These are phyloP conservation scores for Cathartes aura DNA, from an alignment of 2,113 vertebrate genomes.

Conservation along the genomic window DNA sequence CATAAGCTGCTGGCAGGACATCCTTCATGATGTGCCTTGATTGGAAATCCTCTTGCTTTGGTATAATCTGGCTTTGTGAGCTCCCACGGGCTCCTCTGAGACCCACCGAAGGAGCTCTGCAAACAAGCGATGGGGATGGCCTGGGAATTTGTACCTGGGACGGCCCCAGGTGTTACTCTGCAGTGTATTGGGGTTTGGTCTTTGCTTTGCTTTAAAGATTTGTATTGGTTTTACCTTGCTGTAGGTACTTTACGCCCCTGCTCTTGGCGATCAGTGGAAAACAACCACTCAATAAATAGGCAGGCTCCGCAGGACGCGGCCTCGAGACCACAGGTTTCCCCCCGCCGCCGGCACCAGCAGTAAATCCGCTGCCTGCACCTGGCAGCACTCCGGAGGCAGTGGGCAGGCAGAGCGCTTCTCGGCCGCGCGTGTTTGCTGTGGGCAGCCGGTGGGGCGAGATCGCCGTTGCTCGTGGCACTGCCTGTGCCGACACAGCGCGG, in stretches of 20 bases:
- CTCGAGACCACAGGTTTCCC: too few relatives aligned
- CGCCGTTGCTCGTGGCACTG: background rate
- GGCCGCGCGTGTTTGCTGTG: background rate
- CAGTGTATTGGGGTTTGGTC: background rate
- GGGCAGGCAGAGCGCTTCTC: background rate
- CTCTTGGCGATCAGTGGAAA: background rate
- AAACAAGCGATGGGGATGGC: rapidly evolving
- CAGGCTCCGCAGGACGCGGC: background rate
- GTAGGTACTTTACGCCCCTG: too few relatives aligned
- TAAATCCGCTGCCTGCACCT: background rate
- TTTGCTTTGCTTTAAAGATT: background rate
- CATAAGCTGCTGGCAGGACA: background rate
- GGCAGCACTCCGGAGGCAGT: background rate
- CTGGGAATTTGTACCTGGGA: background rate
- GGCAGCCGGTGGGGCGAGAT: background rate
- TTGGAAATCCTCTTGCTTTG: background rate
- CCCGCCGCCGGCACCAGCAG: background rate
- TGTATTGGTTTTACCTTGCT: background rate
- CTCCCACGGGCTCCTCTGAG: background rate
- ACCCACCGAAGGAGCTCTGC: background rate
- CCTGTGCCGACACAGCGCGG: rapidly evolving
- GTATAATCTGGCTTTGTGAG: background rate
- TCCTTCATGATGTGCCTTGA: background rate
- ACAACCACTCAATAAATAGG: background rate
- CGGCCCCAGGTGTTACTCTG: too few relatives aligned